Conservation (phyloP, 2,888 invertebrate genomes). For the Troides aeacus region DNA sequence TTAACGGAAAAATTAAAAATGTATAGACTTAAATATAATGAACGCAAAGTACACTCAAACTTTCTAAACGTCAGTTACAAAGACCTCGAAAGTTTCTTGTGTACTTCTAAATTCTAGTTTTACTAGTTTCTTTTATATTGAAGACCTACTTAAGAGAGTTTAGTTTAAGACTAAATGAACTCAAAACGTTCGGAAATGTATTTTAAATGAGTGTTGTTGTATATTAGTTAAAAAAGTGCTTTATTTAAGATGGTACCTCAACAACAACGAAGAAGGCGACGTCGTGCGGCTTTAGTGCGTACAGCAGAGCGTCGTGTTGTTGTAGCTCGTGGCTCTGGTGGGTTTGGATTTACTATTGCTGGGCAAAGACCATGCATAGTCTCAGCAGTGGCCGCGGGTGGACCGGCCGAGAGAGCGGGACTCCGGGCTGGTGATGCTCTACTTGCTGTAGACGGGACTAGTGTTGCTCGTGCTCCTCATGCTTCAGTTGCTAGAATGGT, state of each 20-base stretch:
- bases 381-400: conserved; percentile 92
- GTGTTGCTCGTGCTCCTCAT: conserved; percentile 94
- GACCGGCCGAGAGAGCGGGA: conserved; percentile 93
- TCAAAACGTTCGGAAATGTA: conserved; percentile 11
- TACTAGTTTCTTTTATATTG: conserved; percentile 59
- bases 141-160: conserved; percentile 21
- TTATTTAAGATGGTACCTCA: conserved; percentile 64
- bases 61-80: conserved; percentile 66
- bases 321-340: conserved; percentile 90
- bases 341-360: conserved; percentile 98
- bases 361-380: conserved; percentile 97
- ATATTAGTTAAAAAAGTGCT: conserved; percentile 10
- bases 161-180: conserved; percentile 6
- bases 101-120: conserved; percentile 58
- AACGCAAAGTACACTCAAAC: conserved; percentile 44
- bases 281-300: conserved; percentile 61
- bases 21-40: conserved; percentile 1
- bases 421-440: conserved; percentile 95
- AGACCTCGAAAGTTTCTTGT: conserved; percentile 66
- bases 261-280: conserved; percentile 70
- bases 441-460: conserved; percentile 93
- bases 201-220: conserved; percentile 5
- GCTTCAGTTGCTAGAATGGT: conserved; percentile 96
- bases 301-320: conserved; percentile 89
- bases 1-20: no score